Evolutionary conservation across 2,888 invertebrate species (phyloP).

Genomic region (Silvanus unidentatus): DNA sequence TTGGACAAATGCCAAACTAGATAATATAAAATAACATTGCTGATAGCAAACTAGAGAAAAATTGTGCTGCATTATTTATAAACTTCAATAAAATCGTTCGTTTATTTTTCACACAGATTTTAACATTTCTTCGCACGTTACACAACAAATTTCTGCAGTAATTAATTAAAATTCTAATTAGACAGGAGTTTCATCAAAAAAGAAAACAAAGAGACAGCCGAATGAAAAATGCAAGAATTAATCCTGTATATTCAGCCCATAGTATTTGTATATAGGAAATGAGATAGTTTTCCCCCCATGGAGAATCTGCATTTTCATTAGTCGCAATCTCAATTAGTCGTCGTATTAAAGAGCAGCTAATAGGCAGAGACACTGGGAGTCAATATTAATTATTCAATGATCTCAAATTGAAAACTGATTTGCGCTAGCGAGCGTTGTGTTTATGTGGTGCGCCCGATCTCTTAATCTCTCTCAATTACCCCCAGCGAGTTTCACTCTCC

Average conservation of each 20-base stretch:
- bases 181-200: no score
- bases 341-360: slow-evolving; percentile 31
- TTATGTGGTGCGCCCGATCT: slow-evolving; percentile 43
- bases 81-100: slow-evolving; percentile 6
- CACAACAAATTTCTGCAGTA: no score
- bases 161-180: no score
- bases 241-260: no score
- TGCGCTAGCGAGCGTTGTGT: slow-evolving; percentile 38
- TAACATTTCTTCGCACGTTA: not conserved
- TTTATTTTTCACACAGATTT: not conserved
- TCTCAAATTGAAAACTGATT: slow-evolving; percentile 42
- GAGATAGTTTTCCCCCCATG: not conserved
- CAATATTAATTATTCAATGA: slow-evolving; percentile 43
- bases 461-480: slow-evolving; percentile 44
- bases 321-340: slow-evolving; percentile 23
- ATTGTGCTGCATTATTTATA: slow-evolving; percentile 16
- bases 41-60: slow-evolving; percentile 14
- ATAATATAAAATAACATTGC: slow-evolving; percentile 13
- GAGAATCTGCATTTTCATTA: slow-evolving; percentile 19
- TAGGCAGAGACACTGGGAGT: slow-evolving; percentile 34
- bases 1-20: slow-evolving; percentile 15
- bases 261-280: not conserved
- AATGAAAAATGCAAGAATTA: no score
- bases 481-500: slow-evolving; percentile 30
- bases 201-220: no score